Evolutionary conservation across 2,888 invertebrate species (phyloP), one percentile per base, ranked within the genome.

Genomic region (Clunio marinus): DNA sequence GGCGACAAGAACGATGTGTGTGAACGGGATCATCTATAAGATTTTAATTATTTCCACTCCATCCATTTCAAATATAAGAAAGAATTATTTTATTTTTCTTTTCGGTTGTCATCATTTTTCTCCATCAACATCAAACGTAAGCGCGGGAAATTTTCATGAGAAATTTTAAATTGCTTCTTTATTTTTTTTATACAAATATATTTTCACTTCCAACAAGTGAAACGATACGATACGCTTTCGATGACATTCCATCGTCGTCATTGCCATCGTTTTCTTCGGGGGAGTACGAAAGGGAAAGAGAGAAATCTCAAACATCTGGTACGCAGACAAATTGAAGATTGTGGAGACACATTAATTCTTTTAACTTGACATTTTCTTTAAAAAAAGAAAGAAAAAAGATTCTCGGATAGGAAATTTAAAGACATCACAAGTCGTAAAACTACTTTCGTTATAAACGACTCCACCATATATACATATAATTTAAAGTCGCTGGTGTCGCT

Each of bases 301-400:
- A 41, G 41, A 41, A 20, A 37, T 37, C 46, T 20, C 1, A 3
- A 46, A 65, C 63, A 65, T 65, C 63, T 65, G 63, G 63, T 37
- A 13, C 41, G 63, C 63, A 65, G 63, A 65, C 63, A 65, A 65
- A 65, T 65, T 65, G 25, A 28, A 65, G 62, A 32, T 62, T 32
- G 32, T 32, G 41, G 41, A 41, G 37, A 62, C 4, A 45, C 45
- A 63, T 28, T 46, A 65, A 46, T 65, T 46, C 27, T 13, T 58
- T 58, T 46, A 20, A 45, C 46, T 65, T 65, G 63, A 65, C 63
- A 65, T 65, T 65, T 28, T 51, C 20, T 17, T 10, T 4, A 32
- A 32, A 32, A 7, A 32, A 32, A 32, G 5, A 32, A 32, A 32
- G 4, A 32, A 32, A 32, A 51, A 22, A 51, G 32, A 32, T 8